A percentile compares a stretch with the other conserved stretches of the same genome.
These are phyloP conservation scores for Python bivittatus DNA, from an alignment of 2,113 vertebrate genomes.

Conservation along the genomic window DNA sequence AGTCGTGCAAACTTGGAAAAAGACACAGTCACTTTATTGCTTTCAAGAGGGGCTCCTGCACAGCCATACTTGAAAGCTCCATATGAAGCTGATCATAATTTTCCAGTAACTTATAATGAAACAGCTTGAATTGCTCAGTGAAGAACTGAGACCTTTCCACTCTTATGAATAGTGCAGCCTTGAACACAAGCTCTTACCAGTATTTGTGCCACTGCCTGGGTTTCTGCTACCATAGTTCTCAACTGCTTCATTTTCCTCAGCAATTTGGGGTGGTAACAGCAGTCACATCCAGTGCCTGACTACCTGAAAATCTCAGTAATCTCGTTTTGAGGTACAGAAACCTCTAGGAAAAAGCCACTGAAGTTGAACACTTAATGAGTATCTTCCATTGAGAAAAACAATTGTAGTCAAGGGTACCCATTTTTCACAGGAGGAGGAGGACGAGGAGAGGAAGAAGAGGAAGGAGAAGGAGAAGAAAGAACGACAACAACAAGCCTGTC, in stretches of 20 bases:
- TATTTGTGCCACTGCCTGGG: not conserved
- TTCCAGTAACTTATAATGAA: not conserved
- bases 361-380: not conserved
- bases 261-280: not conserved
- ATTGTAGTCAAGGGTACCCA: too few species aligned
- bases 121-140: not conserved
- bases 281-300: not conserved
- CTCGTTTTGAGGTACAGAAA: too few species aligned
- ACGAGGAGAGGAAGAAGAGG: too few species aligned
- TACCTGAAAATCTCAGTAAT: not conserved
- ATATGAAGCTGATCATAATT: not conserved
- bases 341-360: not conserved
- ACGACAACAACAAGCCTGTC: not conserved
- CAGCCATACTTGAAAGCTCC: not conserved
- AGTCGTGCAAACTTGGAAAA: not conserved
- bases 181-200: not conserved
- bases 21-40: not conserved
- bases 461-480: too few species aligned
- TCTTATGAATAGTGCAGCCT: not conserved
- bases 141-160: not conserved
- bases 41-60: not conserved
- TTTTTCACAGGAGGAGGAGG: not conserved
- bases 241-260: not conserved
- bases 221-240: not conserved
- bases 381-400: not conserved